Base-by-base conservation (phyloP, 2,113 vertebrate species). In the Scomber scombrus region DNA sequence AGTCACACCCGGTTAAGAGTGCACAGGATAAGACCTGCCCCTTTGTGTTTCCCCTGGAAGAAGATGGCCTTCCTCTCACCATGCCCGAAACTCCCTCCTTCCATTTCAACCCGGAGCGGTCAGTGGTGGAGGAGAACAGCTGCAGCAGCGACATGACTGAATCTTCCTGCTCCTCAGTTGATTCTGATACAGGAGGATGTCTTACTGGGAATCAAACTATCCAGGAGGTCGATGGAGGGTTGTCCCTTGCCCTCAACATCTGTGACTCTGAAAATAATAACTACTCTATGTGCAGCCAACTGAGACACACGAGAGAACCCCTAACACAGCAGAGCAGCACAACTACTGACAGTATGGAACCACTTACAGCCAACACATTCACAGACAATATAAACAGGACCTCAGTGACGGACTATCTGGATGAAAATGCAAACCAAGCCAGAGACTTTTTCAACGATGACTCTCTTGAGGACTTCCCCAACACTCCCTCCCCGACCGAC, bases 371-470 rank as follows among this genome's bases (percentile, higher is more conserved):
- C 34, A 46, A 52, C 66, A 64, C 80, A 43, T 71, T 82, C 68
- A 49, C 70, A 18, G 89, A 95, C 1, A 78, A 76, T 2, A 62
- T 88, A 60, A 92, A 86, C 69, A 86, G 93, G 67, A 87, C 94
- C 2, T 90, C 94, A 29, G 80, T 95, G 23, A 88, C 95, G 0
- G 95, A 95, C 70, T 95, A 95, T 84, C 92, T 97, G 13, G 96
- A 98, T 0, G 97, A 97, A 71, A 98, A 98, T 0, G 96, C 97
- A 73, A 98, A 98, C 88, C 95, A 97, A 79, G 94, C 95, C 0
- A 87, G 92, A 0, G 90, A 94, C 29, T 87, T 95, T 58, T 93
- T 96, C 60, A 86, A 95, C 0, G 91, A 91, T 8, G 77, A 81
- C 58, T 91, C 91, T 58, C 75, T 92, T 0, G 91, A 90, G n/a